phyloP scores from a whole-genome alignment of 2,113 vertebrate genomes.

The Nibea albiflora region DNA sequence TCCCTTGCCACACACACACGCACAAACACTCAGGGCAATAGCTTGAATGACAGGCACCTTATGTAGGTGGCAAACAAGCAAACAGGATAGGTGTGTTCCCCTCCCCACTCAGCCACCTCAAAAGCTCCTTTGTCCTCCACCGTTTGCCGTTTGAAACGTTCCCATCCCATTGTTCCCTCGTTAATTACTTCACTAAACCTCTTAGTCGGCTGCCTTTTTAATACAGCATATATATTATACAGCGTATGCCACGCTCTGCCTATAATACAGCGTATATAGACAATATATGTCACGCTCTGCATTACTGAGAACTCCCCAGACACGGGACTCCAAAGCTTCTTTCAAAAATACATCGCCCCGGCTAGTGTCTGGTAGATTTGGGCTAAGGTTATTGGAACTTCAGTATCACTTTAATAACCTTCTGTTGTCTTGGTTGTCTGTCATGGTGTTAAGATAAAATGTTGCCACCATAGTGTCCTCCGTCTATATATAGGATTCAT shows the following conservation, averaged over 20 bases:
- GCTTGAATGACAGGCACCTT: constrained; percentile 57
- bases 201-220: constrained; percentile 36
- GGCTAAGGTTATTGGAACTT: neutral
- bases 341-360: constrained; percentile 7
- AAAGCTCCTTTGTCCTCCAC: constrained; percentile 49
- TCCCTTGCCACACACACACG: constrained; percentile 63
- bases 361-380: neutral
- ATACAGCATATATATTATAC: constrained; percentile 19
- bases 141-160: constrained; percentile 48
- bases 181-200: constrained; percentile 67
- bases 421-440: constrained; percentile 44
- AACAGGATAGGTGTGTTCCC: constrained; percentile 49
- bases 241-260: constrained; percentile 29
- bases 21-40: constrained; percentile 20
- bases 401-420: constrained; percentile 26
- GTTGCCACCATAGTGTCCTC: constrained; percentile 4
- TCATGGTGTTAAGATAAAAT: constrained; percentile 11
- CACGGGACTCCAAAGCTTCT: constrained; percentile 25
- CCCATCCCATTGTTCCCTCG: constrained; percentile 39
- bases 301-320: constrained; percentile 32
- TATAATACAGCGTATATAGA: constrained; percentile 21
- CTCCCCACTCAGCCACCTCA: constrained; percentile 31
- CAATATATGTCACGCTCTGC: constrained; percentile 27
- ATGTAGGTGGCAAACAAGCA: constrained; percentile 47
- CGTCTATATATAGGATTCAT: constrained; percentile 9